Evolutionary conservation across 1,140 invertebrate species (phyloP).

Genomic region (Drosophila punjabiensis): DNA sequence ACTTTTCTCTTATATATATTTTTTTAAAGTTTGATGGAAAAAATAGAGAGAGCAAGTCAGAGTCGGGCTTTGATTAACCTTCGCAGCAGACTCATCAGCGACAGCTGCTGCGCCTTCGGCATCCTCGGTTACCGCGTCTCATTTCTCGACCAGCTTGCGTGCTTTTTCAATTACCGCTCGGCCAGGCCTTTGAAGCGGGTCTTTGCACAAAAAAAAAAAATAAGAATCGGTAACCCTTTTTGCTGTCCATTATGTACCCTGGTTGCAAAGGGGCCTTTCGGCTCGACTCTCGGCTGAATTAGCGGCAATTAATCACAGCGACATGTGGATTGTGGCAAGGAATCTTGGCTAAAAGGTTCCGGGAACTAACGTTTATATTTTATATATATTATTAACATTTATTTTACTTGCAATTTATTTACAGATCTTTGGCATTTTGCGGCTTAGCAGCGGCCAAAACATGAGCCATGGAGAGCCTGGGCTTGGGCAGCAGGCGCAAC

Average conservation of each 20-base stretch:
- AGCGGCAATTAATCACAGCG: constrained; percentile 47
- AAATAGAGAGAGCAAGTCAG: not conserved
- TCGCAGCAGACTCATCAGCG: constrained; percentile 4
- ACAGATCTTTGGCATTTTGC: constrained; percentile 5
- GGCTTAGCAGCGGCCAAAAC: constrained; percentile 43
- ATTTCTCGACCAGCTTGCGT: constrained; percentile 21
- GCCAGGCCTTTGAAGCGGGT: constrained; percentile 28
- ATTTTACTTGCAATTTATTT: not conserved
- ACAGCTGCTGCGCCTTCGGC: constrained; percentile 23
- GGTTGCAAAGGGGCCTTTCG: constrained; percentile 1
- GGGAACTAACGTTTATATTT: constrained; percentile 5
- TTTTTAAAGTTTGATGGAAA: not conserved
- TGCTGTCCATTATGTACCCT: not conserved
- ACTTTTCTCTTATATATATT: not conserved
- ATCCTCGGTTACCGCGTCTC: constrained; percentile 8
- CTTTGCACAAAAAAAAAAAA: constrained; percentile 2
- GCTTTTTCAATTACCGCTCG: constrained; percentile 43
- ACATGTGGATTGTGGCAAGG: constrained; percentile 43
- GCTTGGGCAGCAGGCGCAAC: constrained; percentile 77
- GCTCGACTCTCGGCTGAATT: constrained; percentile 33
- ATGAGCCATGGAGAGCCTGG: constrained; percentile 85
- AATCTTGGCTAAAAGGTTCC: constrained; percentile 24
- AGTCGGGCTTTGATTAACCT: constrained; percentile 1
- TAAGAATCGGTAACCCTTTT: constrained; percentile 10
- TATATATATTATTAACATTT: not conserved